These are phyloP conservation scores for Oncorhynchus masou DNA, from an alignment of 2,113 vertebrate species.

Conservation along the genomic window DNA sequence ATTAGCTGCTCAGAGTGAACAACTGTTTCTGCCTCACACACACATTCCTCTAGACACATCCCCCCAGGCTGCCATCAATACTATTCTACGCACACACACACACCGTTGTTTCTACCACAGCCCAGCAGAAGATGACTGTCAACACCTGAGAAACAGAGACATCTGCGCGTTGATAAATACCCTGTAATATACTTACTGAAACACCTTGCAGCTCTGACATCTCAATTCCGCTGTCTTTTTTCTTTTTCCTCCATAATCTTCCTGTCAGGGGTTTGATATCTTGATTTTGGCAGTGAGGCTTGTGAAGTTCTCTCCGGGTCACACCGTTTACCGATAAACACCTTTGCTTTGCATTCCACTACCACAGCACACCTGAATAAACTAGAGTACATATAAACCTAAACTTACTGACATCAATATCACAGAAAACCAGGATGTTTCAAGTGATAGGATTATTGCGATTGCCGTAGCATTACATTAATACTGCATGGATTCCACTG, in stretches of 20 bases:
- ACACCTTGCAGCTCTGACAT: constrained; percentile 59
- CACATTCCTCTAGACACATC: constrained; percentile 55
- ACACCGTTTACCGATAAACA: constrained; percentile 28
- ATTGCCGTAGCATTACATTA: not conserved
- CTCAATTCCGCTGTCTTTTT: constrained; percentile 52
- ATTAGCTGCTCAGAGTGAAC: constrained; percentile 65
- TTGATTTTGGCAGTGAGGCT: constrained; percentile 13
- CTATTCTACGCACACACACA: not conserved
- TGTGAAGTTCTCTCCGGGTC: constrained; percentile 5
- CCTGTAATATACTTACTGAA: constrained; percentile 62
- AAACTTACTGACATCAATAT: constrained; percentile 4
- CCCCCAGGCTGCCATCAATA: constrained; percentile 18
- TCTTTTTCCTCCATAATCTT: constrained; percentile 11
- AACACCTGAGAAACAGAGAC: constrained; percentile 70
- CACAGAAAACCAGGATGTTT: constrained; percentile 25
- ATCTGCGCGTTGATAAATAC: constrained; percentile 74
- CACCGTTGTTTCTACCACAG: constrained; percentile 28
- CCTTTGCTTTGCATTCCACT: constrained; percentile 23
- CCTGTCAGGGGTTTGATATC: constrained; percentile 54
- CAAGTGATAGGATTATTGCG: constrained; percentile 6
- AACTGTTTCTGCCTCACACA: constrained; percentile 71
- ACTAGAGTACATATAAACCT: constrained; percentile 1
- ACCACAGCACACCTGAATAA: constrained; percentile 26
- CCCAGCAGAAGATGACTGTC: constrained; percentile 55
- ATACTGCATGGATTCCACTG: not conserved